A percentile compares a stretch with the other conserved stretches of the same genome.
Conservation (phyloP, 2,888 invertebrate species). For the Trichopria drosophilae region DNA sequence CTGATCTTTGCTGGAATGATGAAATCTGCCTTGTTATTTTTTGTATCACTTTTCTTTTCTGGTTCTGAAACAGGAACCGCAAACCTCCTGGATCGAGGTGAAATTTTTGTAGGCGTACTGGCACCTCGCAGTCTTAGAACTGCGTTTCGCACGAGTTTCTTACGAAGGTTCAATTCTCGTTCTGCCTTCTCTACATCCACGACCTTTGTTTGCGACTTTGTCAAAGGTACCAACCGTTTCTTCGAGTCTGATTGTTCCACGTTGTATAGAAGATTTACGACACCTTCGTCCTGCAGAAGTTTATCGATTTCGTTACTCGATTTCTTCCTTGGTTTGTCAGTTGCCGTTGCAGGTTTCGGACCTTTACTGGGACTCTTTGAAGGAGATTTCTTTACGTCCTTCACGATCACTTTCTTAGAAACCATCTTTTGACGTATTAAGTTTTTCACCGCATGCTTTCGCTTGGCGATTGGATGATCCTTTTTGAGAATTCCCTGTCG, state of each 20-base stretch:
- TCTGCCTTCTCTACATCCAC: conserved; percentile 56
- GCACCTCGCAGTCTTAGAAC: conserved; percentile 62
- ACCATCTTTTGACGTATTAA: conserved; percentile 34
- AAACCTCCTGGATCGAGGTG: conserved; percentile 60
- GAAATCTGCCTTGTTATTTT: conserved; percentile 41
- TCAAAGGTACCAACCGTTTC: conserved; percentile 51
- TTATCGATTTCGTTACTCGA: conserved; percentile 74
- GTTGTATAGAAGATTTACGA: conserved; percentile 82
- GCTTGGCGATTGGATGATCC: conserved; percentile 31
- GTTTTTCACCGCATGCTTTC: conserved; percentile 34
- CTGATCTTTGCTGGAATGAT: conserved; percentile 51
- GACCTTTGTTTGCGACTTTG: conserved; percentile 53
- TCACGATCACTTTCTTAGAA: conserved; percentile 13
- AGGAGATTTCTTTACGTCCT: conserved; percentile 26
- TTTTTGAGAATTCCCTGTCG: conserved; percentile 37
- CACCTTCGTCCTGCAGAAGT: conserved; percentile 82
- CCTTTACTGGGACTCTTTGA: conserved; percentile 27
- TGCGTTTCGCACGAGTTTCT: conserved; percentile 67
- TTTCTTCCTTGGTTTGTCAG: conserved; percentile 57
- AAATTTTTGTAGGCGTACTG: conserved; percentile 61
- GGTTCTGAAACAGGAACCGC: conserved; percentile 51
- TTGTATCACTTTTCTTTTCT: conserved; percentile 37
- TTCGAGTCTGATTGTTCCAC: conserved; percentile 63
- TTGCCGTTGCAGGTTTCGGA: background rate
- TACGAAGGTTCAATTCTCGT: conserved; percentile 57